These are phyloP conservation scores for Watsonalla binaria DNA, from an alignment of 2,888 invertebrate genomes.

Conservation along the genomic window DNA sequence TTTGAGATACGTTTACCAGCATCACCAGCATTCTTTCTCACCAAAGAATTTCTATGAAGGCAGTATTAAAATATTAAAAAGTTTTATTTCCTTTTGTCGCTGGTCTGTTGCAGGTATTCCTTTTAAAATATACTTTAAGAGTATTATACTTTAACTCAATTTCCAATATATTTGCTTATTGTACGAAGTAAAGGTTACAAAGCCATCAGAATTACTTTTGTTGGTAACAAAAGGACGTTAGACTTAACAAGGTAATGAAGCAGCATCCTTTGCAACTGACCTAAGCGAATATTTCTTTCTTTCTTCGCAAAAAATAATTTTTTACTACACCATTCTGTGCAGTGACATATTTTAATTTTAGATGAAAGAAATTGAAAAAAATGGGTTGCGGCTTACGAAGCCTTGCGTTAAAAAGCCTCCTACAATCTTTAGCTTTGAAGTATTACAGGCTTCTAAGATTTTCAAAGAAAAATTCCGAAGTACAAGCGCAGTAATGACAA, in stretches of 20 bases:
- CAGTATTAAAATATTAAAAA: not conserved
- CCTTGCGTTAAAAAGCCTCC: not conserved
- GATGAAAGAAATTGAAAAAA: slow-evolving; percentile 15
- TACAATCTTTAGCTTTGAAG: not conserved
- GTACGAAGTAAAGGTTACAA: slow-evolving; percentile 26
- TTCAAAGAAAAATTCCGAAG: not conserved
- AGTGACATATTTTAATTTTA: slow-evolving; percentile 41
- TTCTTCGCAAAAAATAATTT: slow-evolving; percentile 54
- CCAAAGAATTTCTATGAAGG: not conserved
- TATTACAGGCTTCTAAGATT: not conserved
- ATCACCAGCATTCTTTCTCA: not conserved
- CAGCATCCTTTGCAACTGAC: slow-evolving; percentile 48
- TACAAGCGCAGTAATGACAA: not conserved
- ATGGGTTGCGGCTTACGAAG: not conserved
- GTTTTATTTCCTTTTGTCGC: not conserved
- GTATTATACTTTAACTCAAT: slow-evolving; percentile 14
- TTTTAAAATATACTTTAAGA: slow-evolving; percentile 7
- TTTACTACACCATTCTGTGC: slow-evolving; percentile 35
- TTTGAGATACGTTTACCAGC: not conserved
- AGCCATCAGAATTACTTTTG: slow-evolving; percentile 31
- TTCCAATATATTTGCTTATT: slow-evolving; percentile 29
- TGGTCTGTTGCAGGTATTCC: not conserved
- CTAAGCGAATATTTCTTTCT: slow-evolving; percentile 61
- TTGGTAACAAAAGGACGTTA: slow-evolving; percentile 36
- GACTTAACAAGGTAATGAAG: slow-evolving; percentile 63